These are phyloP conservation scores for Sarcophaga variegata DNA, from an alignment of 2,888 invertebrate genomes.

Conservation along the genomic window DNA sequence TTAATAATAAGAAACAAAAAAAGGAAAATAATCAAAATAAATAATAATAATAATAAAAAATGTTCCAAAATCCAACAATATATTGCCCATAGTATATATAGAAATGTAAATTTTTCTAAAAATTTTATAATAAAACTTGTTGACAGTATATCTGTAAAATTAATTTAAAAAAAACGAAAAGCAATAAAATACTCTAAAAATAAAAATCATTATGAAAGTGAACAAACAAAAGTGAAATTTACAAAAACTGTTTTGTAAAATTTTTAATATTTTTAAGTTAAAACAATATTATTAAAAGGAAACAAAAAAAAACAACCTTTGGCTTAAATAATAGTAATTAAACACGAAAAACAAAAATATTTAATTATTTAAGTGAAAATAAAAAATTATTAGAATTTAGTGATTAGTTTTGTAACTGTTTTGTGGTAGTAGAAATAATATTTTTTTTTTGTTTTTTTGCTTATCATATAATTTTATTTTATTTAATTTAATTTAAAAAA, in stretches of 20 bases:
- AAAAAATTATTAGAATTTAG: conserved; percentile 27
- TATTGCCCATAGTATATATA: conserved; percentile 41
- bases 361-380: conserved; percentile 13
- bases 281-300: neutral
- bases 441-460: conserved; percentile 24
- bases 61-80: conserved; percentile 37
- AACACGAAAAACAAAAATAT: neutral
- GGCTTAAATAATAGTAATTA: conserved; percentile 4
- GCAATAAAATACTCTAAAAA: conserved; percentile 44
- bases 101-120: conserved; percentile 40
- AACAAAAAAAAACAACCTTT: neutral
- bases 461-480: neutral
- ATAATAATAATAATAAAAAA: conserved; percentile 33
- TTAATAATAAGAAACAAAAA: conserved; percentile 31
- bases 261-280: conserved; percentile 35
- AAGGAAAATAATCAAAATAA: conserved; percentile 38
- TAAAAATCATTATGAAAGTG: neutral
- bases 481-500: neutral
- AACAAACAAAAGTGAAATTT: conserved; percentile 20
- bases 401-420: conserved; percentile 31
- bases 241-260: conserved; percentile 12
- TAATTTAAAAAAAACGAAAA: conserved; percentile 48
- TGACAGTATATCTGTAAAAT: conserved; percentile 24
- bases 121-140: conserved; percentile 36
- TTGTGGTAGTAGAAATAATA: conserved; percentile 28